These are phyloP conservation scores for Oryzias melastigma DNA, from an alignment of 2,113 vertebrate genomes.

Conservation along the genomic window DNA sequence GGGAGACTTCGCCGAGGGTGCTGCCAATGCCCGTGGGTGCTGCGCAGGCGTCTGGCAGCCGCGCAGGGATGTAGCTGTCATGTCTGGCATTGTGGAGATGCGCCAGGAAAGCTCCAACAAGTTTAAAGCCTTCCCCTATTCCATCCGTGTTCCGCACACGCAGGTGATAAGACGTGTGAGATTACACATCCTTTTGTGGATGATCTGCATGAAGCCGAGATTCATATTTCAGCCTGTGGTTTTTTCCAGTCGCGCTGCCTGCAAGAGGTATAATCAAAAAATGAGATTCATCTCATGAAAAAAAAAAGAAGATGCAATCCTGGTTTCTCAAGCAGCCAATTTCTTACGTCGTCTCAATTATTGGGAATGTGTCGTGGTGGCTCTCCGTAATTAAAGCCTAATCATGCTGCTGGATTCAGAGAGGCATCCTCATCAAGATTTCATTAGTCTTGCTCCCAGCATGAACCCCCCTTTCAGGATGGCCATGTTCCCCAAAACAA, in stretches of 20 bases:
- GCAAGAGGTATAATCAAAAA: conserved; percentile 6
- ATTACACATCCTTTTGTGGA: conserved; percentile 19
- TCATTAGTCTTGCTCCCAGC: conserved; percentile 63
- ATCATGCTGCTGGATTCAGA: conserved; percentile 71
- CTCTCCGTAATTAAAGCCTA: conserved; percentile 76
- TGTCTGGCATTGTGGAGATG: conserved; percentile 59
- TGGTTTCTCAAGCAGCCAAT: conserved; percentile 49
- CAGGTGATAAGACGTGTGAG: conserved; percentile 17
- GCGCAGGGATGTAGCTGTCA: conserved; percentile 61
- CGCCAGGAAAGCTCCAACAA: conserved; percentile 47
- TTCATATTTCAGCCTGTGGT: background rate
- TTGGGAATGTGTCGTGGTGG: conserved; percentile 70
- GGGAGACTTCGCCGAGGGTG: conserved; percentile 54
- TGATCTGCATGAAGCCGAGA: conserved; percentile 22
- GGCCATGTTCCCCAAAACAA: conserved; percentile 12
- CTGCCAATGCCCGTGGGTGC: conserved; percentile 69
- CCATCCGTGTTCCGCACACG: conserved; percentile 4
- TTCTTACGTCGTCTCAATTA: conserved; percentile 76
- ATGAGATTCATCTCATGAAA: background rate
- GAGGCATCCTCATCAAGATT: conserved; percentile 68
- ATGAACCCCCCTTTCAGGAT: conserved; percentile 30
- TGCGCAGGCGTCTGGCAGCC: conserved; percentile 65
- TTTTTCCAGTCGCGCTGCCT: background rate
- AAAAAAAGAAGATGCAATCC: conserved; percentile 3
- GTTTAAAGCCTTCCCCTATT: conserved; percentile 40